phyloP scores from a whole-genome alignment of 2,888 invertebrate genomes.

The Belgica antarctica region DNA sequence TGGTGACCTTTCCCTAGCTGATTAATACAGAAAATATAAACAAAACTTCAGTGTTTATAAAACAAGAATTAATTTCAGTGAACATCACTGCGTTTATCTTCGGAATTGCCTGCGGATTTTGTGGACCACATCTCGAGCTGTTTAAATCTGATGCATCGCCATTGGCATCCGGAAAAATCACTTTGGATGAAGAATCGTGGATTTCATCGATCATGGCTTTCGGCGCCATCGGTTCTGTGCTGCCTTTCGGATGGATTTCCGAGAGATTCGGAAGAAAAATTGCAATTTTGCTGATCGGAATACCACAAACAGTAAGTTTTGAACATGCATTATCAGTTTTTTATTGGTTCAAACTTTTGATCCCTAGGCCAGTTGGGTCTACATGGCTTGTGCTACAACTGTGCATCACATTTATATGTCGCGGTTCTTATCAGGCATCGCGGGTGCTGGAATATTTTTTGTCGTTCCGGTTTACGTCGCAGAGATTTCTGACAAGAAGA shows the following conservation, averaged over 20 bases:
- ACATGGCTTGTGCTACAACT: constrained; percentile 22
- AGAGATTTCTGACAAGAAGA: constrained; percentile 38
- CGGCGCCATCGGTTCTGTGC: constrained; percentile 23
- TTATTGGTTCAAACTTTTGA: not conserved
- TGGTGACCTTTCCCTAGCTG: too few species aligned
- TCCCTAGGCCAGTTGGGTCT: constrained; percentile 32
- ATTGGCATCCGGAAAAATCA: constrained; percentile 18
- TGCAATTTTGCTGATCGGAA: constrained; percentile 25
- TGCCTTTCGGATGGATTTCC: constrained; percentile 29
- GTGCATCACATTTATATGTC: constrained; percentile 32
- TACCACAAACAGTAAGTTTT: constrained; percentile 37
- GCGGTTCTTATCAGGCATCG: constrained; percentile 33
- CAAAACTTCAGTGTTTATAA: not conserved
- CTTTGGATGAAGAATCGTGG: constrained; percentile 38
- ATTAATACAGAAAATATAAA: too few species aligned
- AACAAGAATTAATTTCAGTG: too few species aligned
- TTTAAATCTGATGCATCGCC: constrained; percentile 33
- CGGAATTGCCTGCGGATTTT: constrained; percentile 35
- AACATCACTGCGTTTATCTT: constrained; percentile 38
- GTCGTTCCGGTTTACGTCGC: constrained; percentile 42
- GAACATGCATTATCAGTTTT: not conserved
- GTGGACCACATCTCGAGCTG: constrained; percentile 25
- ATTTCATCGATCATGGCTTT: constrained; percentile 13
- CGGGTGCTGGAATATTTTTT: constrained; percentile 31
- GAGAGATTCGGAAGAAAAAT: constrained; percentile 40